Evolutionary conservation across 2,797 vertebrate genomes (phyloP).

Genomic region (Dromococcyx pavoninus): DNA sequence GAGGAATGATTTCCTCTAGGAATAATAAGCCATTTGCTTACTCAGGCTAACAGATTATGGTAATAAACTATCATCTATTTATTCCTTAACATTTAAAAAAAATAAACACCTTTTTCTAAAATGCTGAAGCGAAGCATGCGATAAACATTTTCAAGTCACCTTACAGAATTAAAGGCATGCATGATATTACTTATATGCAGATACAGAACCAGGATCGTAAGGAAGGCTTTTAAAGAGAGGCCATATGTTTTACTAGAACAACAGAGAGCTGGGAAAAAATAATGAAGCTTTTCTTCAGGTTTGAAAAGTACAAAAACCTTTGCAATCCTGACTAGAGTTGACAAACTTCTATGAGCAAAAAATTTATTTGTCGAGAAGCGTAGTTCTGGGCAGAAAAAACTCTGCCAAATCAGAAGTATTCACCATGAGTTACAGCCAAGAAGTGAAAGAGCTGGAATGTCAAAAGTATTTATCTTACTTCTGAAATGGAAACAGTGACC

Average conservation of each 20-base stretch:
- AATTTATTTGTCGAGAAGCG: not conserved
- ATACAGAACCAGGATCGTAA: not conserved
- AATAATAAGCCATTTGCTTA: not conserved
- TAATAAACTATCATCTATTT: not conserved
- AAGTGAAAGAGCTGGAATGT: constrained; percentile 9
- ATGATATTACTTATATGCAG: not conserved
- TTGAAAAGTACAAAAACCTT: not conserved
- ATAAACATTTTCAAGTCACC: not conserved
- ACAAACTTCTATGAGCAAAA: not conserved
- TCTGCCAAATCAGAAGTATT: constrained; percentile 14
- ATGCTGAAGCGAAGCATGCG: not conserved
- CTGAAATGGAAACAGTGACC: constrained; percentile 60
- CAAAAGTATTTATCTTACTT: constrained; percentile 47
- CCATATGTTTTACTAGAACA: not conserved
- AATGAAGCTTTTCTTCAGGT: not conserved
- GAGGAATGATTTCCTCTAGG: not conserved
- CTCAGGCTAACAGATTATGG: not conserved
- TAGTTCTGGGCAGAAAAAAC: constrained; percentile 29
- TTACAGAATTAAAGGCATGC: not conserved
- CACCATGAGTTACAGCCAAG: not conserved
- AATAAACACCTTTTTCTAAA: not conserved
- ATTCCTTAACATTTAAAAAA: not conserved
- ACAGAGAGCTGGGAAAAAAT: not conserved
- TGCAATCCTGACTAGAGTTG: not conserved
- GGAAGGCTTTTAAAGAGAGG: not conserved